Evolutionary conservation across 2,797 vertebrate genomes (phyloP).

Genomic region (Corythornis leucogaster): DNA sequence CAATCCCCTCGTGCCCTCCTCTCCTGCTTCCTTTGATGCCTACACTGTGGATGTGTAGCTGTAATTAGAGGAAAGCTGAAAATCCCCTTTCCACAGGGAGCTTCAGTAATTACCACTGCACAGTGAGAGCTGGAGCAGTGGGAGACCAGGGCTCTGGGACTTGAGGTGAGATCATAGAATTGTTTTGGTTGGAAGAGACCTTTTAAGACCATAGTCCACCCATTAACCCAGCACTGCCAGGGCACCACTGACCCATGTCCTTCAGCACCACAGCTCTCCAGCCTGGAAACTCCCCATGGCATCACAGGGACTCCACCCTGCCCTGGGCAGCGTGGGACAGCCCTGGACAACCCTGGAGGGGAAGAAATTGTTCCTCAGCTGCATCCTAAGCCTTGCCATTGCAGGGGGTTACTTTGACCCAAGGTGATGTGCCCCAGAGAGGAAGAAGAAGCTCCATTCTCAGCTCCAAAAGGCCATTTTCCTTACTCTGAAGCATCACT

Average conservation of each 20-base stretch:
- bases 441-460: not conserved
- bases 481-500: not conserved
- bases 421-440: not conserved
- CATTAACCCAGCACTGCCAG: not conserved
- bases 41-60: not conserved
- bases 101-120: not conserved
- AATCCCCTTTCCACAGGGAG: not conserved
- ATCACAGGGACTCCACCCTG: too few relatives aligned
- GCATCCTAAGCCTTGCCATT: not conserved
- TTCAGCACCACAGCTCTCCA: not conserved
- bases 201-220: not conserved
- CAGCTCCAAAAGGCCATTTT: not conserved
- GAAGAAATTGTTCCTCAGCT: too few relatives aligned
- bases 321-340: too few relatives aligned
- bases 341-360: too few relatives aligned
- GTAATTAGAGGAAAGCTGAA: not conserved
- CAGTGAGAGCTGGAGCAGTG: not conserved
- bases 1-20: not conserved
- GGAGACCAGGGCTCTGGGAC: not conserved
- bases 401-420: not conserved
- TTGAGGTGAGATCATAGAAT: fast-evolving
- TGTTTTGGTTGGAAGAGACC: not conserved
- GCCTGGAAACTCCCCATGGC: not conserved
- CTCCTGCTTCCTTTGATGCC: not conserved
- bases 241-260: not conserved